Evolutionary conservation across 2,113 vertebrate species (phyloP), one percentile per base, ranked within the genome.

Genomic region (Sinocyclocheilus grahami): DNA sequence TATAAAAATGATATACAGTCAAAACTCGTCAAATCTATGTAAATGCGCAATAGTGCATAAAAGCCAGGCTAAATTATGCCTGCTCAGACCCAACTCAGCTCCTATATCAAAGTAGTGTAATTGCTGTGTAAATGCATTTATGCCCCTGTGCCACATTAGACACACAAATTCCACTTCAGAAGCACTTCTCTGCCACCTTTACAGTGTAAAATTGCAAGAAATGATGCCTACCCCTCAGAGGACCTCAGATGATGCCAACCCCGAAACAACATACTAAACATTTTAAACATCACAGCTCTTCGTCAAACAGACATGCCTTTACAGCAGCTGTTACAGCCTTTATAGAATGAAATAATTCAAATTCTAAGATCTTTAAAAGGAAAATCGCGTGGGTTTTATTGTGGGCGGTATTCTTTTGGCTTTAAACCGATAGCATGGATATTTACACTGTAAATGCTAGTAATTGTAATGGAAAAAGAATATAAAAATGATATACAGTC

Each of bases 351-450:
- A 55, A 78, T 78, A 20, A 33, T 55, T 78, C 14, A 55, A 78
- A 51, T 51, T 51, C n/a, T 76, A 18, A 3, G 3, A 10, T 30
- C 76, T 51, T 76, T 24, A 27, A 76, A 76, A 76, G 16, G 76
- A 58, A 27, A 33, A 16, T 33, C 33, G 51, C 10, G 76, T 78
- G 76, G 76, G 11, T 33, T 37, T 48, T n/a, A 9, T 72, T 16
- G 80, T 33, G 65, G 30, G 60, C 24, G 12, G 82, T 42, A 78
- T 33, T 53, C 24, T 60, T 48, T 71, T 84, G 69, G 27, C 20
- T 60, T 74, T 42, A n/a, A 20, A 83, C 82, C 42, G 65, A 48
- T 86, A 69, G 3, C 22, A 20, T 63, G 10, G 78, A 8, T 48
- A 6, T 42, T 9, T 30, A 67, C n/a, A 46, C n/a, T 72, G 84